Evolutionary conservation across 92 coral and sea anemone species (phyloP).

Genomic region (Paramuricea clavata): DNA sequence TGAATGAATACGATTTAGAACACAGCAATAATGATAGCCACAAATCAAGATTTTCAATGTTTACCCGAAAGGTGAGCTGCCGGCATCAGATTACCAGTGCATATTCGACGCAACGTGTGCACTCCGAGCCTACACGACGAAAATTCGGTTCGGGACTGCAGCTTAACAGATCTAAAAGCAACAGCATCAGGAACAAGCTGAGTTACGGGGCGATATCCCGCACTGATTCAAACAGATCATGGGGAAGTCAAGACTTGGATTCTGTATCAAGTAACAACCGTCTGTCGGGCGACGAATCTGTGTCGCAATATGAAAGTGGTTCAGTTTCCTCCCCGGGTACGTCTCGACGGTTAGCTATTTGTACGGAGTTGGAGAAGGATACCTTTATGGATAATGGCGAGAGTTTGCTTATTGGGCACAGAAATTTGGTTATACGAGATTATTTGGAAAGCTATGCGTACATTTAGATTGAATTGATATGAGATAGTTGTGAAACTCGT

Average conservation of each 20-base stretch:
- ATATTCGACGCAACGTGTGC: neutral
- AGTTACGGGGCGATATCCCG: neutral
- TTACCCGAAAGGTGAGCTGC: neutral
- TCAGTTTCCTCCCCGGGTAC: constrained; percentile 1
- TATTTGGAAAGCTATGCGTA: constrained; percentile 2
- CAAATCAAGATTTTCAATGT: neutral
- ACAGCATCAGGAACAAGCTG: neutral
- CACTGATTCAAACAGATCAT: neutral
- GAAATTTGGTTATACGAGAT: constrained; percentile 10
- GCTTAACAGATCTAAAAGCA: constrained; percentile 6
- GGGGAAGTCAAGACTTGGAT: constrained; percentile 1
- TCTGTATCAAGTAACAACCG: neutral
- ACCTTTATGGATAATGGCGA: constrained; percentile 37
- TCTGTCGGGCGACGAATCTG: neutral
- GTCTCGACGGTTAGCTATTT: constrained; percentile 23
- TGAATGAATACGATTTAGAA: neutral
- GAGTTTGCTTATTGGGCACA: constrained; percentile 21
- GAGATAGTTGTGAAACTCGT: neutral
- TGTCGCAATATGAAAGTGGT: neutral
- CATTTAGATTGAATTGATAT: constrained; percentile 9
- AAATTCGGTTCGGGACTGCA: neutral
- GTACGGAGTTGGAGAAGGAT: constrained; percentile 38
- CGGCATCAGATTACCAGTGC: neutral
- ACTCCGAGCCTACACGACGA: constrained; percentile 11
- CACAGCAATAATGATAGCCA: neutral